phyloP scores from a whole-genome alignment of 2,888 invertebrate genomes.

The Gasteruption jaculator region DNA sequence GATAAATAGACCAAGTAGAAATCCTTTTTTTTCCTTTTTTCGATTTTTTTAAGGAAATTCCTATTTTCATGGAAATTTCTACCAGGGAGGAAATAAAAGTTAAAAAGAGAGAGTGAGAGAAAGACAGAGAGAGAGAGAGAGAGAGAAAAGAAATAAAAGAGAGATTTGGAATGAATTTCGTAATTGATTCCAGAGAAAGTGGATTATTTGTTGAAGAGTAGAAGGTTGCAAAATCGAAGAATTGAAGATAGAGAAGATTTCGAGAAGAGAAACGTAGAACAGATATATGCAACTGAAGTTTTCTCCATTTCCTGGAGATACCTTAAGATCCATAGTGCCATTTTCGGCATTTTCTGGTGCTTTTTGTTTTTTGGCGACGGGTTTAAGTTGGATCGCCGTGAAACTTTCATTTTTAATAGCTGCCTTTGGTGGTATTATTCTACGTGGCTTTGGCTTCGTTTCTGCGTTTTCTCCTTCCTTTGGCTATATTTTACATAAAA shows the following conservation, averaged over 20 bases:
- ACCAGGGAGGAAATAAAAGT: neutral
- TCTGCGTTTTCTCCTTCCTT: conserved; percentile 38
- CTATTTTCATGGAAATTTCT: no score
- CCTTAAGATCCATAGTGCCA: conserved; percentile 42
- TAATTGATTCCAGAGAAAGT: conserved; percentile 12
- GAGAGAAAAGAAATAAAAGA: conserved; percentile 10
- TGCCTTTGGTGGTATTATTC: conserved; percentile 50
- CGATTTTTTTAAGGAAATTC: no score
- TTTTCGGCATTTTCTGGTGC: conserved; percentile 39
- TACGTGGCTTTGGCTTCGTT: conserved; percentile 50
- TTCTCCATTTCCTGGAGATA: conserved; percentile 33
- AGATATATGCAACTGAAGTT: conserved; percentile 12
- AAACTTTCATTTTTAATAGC: conserved; percentile 57
- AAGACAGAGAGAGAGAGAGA: conserved; percentile 1
- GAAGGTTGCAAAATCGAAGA: conserved; percentile 4
- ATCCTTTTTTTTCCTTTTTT: no score
- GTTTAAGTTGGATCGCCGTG: conserved; percentile 61
- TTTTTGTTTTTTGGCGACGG: conserved; percentile 50
- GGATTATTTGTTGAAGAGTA: conserved; percentile 15
- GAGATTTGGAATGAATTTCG: neutral
- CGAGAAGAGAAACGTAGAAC: conserved; percentile 1
- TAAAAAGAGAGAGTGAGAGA: conserved; percentile 1
- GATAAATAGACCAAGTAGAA: no score
- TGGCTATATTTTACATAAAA: conserved; percentile 35
- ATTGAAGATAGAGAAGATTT: conserved; percentile 8